These are phyloP conservation scores for Drosophila neotestacea DNA, from an alignment of 2,888 invertebrate genomes.

Conservation along the genomic window DNA sequence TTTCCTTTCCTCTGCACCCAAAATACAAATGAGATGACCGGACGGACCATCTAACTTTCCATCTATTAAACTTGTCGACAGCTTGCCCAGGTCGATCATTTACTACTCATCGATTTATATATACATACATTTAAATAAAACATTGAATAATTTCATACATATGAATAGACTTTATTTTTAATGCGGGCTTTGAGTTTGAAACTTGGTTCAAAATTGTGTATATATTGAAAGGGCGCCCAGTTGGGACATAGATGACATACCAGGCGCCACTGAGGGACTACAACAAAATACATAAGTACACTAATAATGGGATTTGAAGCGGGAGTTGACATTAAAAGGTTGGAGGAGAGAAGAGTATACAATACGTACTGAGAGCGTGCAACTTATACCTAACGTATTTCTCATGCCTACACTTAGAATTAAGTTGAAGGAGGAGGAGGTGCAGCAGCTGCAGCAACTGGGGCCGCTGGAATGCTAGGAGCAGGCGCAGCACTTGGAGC, in stretches of 20 bases:
- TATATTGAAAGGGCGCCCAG: conserved; percentile 32
- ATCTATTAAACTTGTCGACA: no score
- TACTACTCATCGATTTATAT: background rate
- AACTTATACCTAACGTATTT: conserved; percentile 64
- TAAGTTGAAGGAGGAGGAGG: conserved; percentile 62
- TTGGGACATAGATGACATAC: conserved; percentile 1
- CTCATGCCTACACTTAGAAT: conserved; percentile 58
- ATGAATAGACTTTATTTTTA: conserved; percentile 71
- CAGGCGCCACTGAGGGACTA: conserved; percentile 25
- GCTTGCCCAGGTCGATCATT: no score
- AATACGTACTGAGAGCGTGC: conserved; percentile 73
- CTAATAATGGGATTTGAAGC: conserved; percentile 41
- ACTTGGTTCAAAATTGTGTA: conserved; percentile 54
- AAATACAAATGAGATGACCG: background rate
- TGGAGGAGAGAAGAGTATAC: conserved; percentile 48
- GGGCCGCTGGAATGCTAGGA: conserved; percentile 67
- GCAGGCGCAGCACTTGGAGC: conserved; percentile 43
- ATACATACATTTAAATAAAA: conserved; percentile 11
- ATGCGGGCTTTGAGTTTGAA: conserved; percentile 57
- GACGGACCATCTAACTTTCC: no score
- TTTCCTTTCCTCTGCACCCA: background rate
- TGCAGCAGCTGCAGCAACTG: conserved; percentile 36
- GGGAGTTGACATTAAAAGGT: conserved; percentile 23
- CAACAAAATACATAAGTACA: conserved; percentile 42
- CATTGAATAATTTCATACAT: conserved; percentile 25